Conservation (phyloP, 1,140 invertebrate genomes). For the Melitaea cinxia region DNA sequence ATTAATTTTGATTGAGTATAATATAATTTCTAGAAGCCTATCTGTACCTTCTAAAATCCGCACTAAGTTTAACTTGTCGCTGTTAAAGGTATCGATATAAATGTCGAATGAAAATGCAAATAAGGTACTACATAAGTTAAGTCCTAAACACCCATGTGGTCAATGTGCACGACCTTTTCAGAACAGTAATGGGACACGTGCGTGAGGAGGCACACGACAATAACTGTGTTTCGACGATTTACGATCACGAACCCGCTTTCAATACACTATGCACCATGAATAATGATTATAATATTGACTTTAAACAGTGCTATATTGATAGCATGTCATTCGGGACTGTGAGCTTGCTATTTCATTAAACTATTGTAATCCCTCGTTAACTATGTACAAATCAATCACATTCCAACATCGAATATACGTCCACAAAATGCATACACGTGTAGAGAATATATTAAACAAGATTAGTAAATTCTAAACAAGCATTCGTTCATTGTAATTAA, state of each 20-base stretch:
- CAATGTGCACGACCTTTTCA: constrained; percentile 54
- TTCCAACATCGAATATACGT: background rate
- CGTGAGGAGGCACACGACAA: constrained; percentile 59
- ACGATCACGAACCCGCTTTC: constrained; percentile 62
- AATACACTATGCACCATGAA: constrained; percentile 59
- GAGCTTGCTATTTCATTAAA: constrained; percentile 9
- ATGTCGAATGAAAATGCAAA: background rate
- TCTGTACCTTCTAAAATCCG: constrained; percentile 14
- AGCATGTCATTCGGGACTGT: constrained; percentile 9
- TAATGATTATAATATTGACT: constrained; percentile 49
- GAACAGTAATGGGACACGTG: constrained; percentile 56
- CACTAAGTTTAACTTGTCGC: constrained; percentile 19
- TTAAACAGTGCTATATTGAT: constrained; percentile 6
- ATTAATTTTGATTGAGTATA: too few relatives aligned
- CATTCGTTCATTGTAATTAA: constrained; percentile 20
- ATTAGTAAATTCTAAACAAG: background rate
- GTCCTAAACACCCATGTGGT: constrained; percentile 8
- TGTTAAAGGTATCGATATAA: background rate
- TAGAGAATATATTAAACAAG: background rate
- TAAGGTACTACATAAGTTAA: background rate
- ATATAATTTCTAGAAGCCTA: too few relatives aligned
- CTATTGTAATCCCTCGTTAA: constrained; percentile 7
- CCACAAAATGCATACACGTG: background rate
- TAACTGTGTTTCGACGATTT: constrained; percentile 65
- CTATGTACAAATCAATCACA: constrained; percentile 3